Conservation (phyloP, 2,888 invertebrate species). For the Eilema depressum region DNA sequence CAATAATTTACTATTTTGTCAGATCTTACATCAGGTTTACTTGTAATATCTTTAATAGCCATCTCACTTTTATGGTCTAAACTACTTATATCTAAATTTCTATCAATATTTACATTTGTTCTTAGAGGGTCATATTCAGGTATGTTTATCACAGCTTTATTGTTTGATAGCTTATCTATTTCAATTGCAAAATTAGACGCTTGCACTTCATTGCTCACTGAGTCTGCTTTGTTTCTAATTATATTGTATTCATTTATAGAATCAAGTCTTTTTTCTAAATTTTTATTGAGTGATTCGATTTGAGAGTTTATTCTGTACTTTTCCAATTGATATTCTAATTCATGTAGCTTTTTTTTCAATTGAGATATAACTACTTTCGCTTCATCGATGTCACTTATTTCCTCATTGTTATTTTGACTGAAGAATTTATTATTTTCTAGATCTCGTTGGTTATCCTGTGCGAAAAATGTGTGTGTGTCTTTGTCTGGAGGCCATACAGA, state of each 20-base stretch:
- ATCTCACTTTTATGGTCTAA: constrained; percentile 69
- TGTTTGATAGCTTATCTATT: constrained; percentile 67
- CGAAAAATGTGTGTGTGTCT: constrained; percentile 57
- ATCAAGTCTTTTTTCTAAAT: constrained; percentile 66
- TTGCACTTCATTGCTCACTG: constrained; percentile 72
- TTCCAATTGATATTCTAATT: constrained; percentile 77
- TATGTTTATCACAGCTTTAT: constrained; percentile 80
- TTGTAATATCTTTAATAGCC: constrained; percentile 60
- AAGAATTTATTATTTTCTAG: constrained; percentile 65
- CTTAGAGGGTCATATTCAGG: constrained; percentile 76
- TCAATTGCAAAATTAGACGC: constrained; percentile 64
- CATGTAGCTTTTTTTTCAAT: constrained; percentile 72
- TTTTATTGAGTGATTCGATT: constrained; percentile 73
- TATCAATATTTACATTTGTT: constrained; percentile 77
- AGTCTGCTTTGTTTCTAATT: constrained; percentile 62
- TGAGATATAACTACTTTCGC: constrained; percentile 75
- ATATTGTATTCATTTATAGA: constrained; percentile 58
- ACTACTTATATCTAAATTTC: constrained; percentile 75
- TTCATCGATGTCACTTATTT: constrained; percentile 74
- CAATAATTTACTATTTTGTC: constrained; percentile 84
- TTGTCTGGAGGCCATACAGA: constrained; percentile 91
- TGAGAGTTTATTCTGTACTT: constrained; percentile 72
- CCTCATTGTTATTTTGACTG: constrained; percentile 76
- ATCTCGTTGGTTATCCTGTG: constrained; percentile 63
- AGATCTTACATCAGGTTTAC: constrained; percentile 77